A percentile compares a stretch with the other conserved stretches of the same genome.
Conservation (phyloP, 1,140 invertebrate genomes). For the Meloidogyne hapla region DNA sequence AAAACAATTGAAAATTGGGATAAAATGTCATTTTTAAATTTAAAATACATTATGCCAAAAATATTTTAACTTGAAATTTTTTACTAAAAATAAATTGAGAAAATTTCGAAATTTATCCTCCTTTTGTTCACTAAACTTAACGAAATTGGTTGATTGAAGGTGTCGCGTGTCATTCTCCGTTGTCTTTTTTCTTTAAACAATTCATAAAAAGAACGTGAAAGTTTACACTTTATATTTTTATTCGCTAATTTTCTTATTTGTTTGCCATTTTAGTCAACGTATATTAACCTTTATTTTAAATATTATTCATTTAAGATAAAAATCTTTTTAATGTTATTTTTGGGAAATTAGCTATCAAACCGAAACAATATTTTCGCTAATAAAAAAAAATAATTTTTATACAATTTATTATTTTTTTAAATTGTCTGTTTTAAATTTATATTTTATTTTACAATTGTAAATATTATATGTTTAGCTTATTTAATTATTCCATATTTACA, state of each 20-base stretch:
- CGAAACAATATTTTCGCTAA: too few species aligned
- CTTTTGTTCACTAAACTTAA: neutral
- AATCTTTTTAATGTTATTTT: neutral
- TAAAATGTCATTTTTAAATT: neutral
- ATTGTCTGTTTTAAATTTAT: too few species aligned
- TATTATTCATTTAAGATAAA: neutral
- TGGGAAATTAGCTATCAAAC: too few species aligned
- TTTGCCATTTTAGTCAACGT: neutral
- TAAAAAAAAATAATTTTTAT: too few species aligned
- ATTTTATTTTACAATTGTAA: neutral
- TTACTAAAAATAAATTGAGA: neutral
- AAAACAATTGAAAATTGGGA: neutral
- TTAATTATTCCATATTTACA: neutral
- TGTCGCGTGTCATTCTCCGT: neutral
- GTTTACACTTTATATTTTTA: neutral
- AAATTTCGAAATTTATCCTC: neutral
- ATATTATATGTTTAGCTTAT: slow-evolving; percentile 1
- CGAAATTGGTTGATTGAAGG: neutral
- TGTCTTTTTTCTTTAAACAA: neutral
- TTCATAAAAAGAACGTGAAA: neutral
- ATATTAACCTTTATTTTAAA: neutral
- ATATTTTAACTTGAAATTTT: neutral
- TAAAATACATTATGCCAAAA: slow-evolving; percentile 2
- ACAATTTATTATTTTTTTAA: too few species aligned
- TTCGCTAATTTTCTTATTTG: too few species aligned